phyloP scores from a whole-genome alignment of 2,113 vertebrate genomes.

The Coregonus clupeaformis region DNA sequence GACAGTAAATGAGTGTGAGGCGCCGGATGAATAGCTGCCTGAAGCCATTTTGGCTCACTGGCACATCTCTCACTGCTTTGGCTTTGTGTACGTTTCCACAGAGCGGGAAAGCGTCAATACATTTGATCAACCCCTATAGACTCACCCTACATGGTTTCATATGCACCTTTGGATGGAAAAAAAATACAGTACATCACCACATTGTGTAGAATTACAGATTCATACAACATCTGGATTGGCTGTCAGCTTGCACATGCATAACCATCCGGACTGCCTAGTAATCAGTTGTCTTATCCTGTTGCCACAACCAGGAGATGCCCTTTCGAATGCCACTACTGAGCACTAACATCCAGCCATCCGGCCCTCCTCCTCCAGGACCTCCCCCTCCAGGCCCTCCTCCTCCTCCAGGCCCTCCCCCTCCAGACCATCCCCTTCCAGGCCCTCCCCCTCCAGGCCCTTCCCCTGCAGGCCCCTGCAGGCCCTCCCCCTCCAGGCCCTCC shows the following conservation, averaged over 20 bases:
- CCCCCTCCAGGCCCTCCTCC: background rate
- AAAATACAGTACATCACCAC: background rate
- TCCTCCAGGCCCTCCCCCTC: no score
- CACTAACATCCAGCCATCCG: background rate
- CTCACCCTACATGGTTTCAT: no score
- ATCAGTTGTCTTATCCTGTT: slow-evolving; percentile 27
- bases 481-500: no score
- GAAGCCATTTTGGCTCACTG: background rate
- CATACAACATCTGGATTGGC: background rate
- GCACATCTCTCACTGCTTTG: slow-evolving; percentile 4
- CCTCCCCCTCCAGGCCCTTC: no score
- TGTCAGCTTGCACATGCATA: background rate
- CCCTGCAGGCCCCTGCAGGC: no score
- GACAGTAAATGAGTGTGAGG: background rate
- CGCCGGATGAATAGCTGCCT: background rate
- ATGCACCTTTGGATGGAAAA: background rate
- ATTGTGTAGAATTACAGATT: background rate
- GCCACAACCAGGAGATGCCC: background rate
- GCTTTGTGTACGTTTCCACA: background rate
- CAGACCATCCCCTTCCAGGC: no score
- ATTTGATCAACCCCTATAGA: background rate
- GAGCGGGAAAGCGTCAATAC: background rate
- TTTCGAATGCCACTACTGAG: background rate
- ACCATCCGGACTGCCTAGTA: slow-evolving; percentile 39
- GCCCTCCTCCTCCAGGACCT: background rate